phyloP scores from a whole-genome alignment of 2,113 vertebrate species.

The Megaceryle torquata region DNA sequence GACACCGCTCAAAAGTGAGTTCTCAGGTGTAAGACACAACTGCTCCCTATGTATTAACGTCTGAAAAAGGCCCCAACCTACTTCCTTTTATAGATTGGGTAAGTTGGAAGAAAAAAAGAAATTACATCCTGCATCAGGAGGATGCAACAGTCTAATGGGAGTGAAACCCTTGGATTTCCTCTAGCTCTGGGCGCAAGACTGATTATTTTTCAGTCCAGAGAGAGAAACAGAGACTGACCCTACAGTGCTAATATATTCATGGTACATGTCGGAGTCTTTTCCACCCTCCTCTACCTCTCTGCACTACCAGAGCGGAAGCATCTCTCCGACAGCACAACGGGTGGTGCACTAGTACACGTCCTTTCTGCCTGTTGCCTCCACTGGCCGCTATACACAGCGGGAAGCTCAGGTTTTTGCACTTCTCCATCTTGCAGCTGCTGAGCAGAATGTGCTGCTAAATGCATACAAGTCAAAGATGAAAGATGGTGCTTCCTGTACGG shows the following conservation, averaged over 20 bases:
- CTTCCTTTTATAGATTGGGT: neutral
- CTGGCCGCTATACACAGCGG: accelerated
- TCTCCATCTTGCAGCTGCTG: neutral
- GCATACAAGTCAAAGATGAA: neutral
- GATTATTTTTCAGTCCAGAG: neutral
- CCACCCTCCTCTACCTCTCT: no score
- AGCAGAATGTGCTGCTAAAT: neutral
- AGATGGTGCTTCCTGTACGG: neutral
- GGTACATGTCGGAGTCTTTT: neutral
- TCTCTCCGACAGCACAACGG: neutral
- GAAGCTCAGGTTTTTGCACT: neutral
- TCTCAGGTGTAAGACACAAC: neutral
- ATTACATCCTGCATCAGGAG: neutral
- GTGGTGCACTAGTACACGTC: neutral
- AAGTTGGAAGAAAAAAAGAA: neutral
- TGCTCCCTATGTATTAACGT: neutral
- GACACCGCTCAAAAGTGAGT: neutral
- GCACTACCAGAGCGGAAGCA: neutral
- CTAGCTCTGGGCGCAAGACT: neutral
- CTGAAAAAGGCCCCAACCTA: neutral
- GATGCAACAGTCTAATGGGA: neutral
- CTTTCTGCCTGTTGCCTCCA: neutral
- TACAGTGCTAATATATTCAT: neutral
- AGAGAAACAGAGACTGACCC: neutral
- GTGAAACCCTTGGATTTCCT: neutral